Conservation (phyloP, 1,140 invertebrate species). For the Scaptomyza pallida region DNA sequence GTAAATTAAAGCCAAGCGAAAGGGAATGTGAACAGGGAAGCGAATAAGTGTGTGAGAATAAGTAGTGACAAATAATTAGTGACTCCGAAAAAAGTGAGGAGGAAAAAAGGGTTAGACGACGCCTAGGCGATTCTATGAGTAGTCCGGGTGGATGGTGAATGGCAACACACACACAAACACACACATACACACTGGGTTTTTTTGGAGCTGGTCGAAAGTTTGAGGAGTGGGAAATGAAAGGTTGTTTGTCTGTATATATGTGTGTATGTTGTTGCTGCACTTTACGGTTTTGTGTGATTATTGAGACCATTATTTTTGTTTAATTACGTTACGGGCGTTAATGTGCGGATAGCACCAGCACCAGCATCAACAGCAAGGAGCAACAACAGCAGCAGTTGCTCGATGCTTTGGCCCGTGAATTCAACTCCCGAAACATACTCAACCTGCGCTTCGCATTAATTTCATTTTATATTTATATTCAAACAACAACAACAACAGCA, state of each 20-base stretch:
- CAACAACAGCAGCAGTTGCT: slow-evolving; percentile 8
- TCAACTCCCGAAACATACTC: slow-evolving; percentile 31
- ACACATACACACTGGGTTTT: no score
- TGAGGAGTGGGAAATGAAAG: not conserved
- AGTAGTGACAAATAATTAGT: slow-evolving; percentile 39
- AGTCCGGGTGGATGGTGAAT: slow-evolving; percentile 13
- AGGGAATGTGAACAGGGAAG: not conserved
- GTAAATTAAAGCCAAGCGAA: slow-evolving; percentile 9
- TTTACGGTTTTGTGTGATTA: slow-evolving; percentile 74
- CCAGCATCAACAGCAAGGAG: slow-evolving; percentile 6
- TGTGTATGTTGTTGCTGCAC: slow-evolving; percentile 36
- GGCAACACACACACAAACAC: not conserved
- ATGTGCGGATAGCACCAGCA: slow-evolving; percentile 59
- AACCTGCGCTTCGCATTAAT: slow-evolving; percentile 43
- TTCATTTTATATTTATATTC: slow-evolving; percentile 52
- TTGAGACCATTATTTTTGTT: slow-evolving; percentile 82
- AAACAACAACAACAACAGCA: slow-evolving; percentile 30
- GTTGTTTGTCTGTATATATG: not conserved
- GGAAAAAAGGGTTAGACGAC: slow-evolving; percentile 36
- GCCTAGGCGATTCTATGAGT: slow-evolving; percentile 16
- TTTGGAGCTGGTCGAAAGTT: slow-evolving; percentile 7
- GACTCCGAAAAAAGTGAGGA: slow-evolving; percentile 32
- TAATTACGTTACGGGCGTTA: slow-evolving; percentile 82
- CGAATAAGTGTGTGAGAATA: slow-evolving; percentile 29
- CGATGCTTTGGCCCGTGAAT: slow-evolving; percentile 23